Evolutionary conservation across 92 coral and sea anemone species (phyloP).

Genomic region (Porites rus): DNA sequence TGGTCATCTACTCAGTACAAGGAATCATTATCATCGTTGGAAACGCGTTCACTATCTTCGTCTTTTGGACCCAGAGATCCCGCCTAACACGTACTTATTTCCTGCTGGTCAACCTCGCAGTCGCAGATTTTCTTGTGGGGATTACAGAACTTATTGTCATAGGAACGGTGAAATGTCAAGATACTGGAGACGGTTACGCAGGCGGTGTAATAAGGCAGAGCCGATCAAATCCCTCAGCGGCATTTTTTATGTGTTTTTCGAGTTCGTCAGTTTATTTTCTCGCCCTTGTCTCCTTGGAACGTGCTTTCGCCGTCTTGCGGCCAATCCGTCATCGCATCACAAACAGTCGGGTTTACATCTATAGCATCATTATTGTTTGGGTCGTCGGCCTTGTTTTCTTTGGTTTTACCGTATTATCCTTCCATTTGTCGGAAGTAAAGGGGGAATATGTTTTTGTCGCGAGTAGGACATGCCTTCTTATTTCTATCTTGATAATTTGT

Average conservation of each 20-base stretch:
- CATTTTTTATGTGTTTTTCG: neutral
- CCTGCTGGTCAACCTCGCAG: constrained; percentile 17
- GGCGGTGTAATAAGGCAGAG: no score
- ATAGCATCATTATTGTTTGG: neutral
- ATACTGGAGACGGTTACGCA: no score
- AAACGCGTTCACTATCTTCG: constrained; percentile 11
- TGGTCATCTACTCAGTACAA: neutral
- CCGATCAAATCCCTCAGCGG: neutral
- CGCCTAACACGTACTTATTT: neutral
- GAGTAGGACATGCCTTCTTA: neutral
- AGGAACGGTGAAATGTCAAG: neutral
- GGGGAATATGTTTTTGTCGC: neutral
- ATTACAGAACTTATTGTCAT: neutral
- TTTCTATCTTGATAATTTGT: neutral
- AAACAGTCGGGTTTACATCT: neutral
- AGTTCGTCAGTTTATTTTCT: neutral
- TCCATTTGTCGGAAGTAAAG: neutral
- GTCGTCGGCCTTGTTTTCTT: neutral
- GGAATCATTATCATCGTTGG: neutral
- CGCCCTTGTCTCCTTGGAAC: constrained; percentile 16
- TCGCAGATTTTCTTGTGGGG: constrained; percentile 28
- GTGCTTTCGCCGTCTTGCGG: constrained; percentile 16
- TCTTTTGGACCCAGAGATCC: neutral
- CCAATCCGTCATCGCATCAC: constrained; percentile 30
- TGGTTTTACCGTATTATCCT: neutral